Evolutionary conservation across 2,113 vertebrate species (phyloP).

Genomic region (Coptodon rendalli): DNA sequence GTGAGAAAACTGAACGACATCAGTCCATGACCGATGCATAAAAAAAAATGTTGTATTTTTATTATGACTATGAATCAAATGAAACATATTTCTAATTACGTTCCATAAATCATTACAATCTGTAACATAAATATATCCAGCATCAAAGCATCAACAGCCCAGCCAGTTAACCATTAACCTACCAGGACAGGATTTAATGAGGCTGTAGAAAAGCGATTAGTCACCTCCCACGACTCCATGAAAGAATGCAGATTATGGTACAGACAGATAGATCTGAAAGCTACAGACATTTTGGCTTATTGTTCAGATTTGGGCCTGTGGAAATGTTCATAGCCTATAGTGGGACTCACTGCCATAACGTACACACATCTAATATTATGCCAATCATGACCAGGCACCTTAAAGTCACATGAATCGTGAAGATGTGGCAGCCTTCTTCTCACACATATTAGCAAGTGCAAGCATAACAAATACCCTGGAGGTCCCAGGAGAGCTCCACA

Average conservation of each 20-base stretch:
- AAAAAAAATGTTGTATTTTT: not conserved
- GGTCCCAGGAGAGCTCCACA: not conserved
- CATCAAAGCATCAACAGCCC: not conserved
- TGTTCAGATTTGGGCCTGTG: not conserved
- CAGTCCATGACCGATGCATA: not conserved
- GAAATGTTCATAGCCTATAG: not conserved
- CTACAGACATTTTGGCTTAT: not conserved
- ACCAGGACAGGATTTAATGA: not conserved
- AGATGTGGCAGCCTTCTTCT: not conserved
- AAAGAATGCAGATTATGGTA: not conserved
- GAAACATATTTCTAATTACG: not conserved
- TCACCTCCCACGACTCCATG: not conserved
- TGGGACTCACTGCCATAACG: not conserved
- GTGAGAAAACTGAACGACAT: not conserved
- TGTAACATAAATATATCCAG: accelerated
- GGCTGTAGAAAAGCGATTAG: not conserved
- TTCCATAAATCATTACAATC: not conserved
- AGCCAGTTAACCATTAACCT: not conserved
- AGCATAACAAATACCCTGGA: not conserved
- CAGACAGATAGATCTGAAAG: not conserved
- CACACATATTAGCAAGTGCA: not conserved
- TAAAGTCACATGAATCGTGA: not conserved
- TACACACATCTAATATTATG: not conserved
- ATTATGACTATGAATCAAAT: not conserved
- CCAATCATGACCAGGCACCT: not conserved